Evolutionary conservation across 2,797 vertebrate species (phyloP).

Genomic region (Cygnus olor): DNA sequence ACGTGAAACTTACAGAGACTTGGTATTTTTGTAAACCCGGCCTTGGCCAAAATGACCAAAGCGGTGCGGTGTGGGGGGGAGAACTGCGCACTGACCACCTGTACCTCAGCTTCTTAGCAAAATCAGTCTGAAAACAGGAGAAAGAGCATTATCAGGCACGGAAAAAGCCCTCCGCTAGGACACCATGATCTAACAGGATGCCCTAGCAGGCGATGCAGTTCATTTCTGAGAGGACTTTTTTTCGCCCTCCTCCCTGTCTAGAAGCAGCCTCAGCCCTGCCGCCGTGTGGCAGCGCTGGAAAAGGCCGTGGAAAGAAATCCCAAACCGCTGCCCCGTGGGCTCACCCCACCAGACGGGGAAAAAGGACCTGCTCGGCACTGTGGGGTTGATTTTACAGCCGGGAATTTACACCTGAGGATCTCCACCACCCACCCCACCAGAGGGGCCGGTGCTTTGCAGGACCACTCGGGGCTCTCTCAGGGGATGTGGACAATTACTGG

Average conservation of each 20-base stretch:
- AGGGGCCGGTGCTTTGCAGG: background rate
- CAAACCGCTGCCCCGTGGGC: accelerated
- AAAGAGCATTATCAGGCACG: background rate
- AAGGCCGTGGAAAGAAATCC: background rate
- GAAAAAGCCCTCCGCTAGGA: background rate
- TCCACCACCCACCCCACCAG: background rate
- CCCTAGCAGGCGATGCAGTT: background rate
- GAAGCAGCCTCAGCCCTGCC: conserved; percentile 47
- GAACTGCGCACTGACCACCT: background rate
- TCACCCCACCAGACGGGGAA: accelerated
- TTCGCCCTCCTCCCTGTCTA: background rate
- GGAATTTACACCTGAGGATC: background rate
- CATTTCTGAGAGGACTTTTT: background rate
- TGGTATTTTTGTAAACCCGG: background rate
- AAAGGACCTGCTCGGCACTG: background rate
- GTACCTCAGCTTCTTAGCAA: background rate
- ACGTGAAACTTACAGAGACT: background rate
- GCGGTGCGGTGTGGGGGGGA: background rate
- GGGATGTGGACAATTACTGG: accelerated
- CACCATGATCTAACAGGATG: background rate
- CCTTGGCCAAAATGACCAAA: background rate
- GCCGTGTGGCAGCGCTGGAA: conserved; percentile 28
- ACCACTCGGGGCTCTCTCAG: accelerated
- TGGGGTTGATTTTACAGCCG: background rate
- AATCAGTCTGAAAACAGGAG: background rate